Evolutionary conservation across 2,888 invertebrate genomes (phyloP).

Genomic region (Eurytoma californica): DNA sequence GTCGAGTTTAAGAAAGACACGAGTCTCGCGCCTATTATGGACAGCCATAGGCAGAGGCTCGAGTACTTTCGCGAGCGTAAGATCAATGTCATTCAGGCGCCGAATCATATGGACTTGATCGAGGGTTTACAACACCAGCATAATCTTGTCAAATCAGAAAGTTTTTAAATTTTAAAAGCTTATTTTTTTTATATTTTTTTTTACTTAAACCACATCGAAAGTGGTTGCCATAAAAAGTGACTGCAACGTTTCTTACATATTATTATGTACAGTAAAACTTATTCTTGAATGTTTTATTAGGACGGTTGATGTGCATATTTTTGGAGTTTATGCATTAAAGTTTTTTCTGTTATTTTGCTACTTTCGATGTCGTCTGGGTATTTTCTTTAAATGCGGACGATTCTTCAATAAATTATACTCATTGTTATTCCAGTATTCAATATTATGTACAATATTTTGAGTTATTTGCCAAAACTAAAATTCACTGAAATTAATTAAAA

Average conservation of each 20-base stretch:
- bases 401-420: slow-evolving; percentile 30
- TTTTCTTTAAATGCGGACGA: background rate
- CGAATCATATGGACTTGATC: slow-evolving; percentile 70
- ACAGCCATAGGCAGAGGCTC: slow-evolving; percentile 71
- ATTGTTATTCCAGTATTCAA: slow-evolving; percentile 24
- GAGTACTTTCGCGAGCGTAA: slow-evolving; percentile 72
- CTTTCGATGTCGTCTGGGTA: slow-evolving; percentile 26
- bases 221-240: background rate
- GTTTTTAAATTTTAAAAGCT: slow-evolving; percentile 70
- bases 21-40: slow-evolving; percentile 65
- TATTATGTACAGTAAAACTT: too few species aligned
- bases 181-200: slow-evolving; percentile 19
- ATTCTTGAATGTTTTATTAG: too few species aligned
- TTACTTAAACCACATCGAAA: slow-evolving; percentile 24
- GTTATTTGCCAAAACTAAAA: slow-evolving; percentile 20
- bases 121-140: slow-evolving; percentile 70
- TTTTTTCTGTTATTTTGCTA: background rate
- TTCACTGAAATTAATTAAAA: slow-evolving; percentile 18
- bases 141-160: slow-evolving; percentile 76
- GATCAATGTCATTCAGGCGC: slow-evolving; percentile 70
- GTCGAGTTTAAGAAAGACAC: slow-evolving; percentile 72
- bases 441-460: slow-evolving; percentile 32
- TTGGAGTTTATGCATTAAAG: too few species aligned
- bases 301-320: too few species aligned
- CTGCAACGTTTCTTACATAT: background rate